Percentiles rank a stretch among this genome's conserved stretches.
Evolutionary conservation across 2,797 vertebrate genomes (phyloP).

Genomic region (Trematomus bernacchii): DNA sequence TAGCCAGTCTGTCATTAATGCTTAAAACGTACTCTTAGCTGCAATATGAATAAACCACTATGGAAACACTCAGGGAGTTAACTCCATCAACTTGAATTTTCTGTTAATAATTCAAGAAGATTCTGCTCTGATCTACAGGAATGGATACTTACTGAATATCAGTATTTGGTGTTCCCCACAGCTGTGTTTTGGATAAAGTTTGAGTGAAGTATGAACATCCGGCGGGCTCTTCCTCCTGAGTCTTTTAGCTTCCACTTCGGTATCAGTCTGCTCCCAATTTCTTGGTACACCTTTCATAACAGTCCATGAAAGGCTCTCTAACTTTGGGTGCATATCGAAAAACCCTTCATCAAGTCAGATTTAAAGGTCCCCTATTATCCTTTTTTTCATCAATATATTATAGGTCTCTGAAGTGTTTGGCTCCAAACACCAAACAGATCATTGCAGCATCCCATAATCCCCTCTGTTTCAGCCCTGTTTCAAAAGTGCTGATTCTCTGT

Average conservation of each 20-base stretch:
- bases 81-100: conserved; percentile 12
- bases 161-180: conserved; percentile 32
- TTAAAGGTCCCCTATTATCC: too few species aligned
- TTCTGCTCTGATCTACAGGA: conserved; percentile 22
- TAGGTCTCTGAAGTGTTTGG: too few species aligned
- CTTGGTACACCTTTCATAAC: conserved; percentile 25
- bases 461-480: too few species aligned
- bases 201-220: conserved; percentile 18
- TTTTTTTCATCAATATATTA: too few species aligned
- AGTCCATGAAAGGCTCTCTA: conserved; percentile 26
- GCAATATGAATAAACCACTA: conserved; percentile 16
- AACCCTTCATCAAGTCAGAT: background rate
- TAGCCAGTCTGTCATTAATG: conserved; percentile 12
- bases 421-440: too few species aligned
- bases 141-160: conserved; percentile 27
- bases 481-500: too few species aligned
- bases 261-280: conserved; percentile 7
- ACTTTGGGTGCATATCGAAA: conserved; percentile 26
- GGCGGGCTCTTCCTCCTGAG: conserved; percentile 24
- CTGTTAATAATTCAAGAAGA: background rate
- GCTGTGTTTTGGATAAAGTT: conserved; percentile 23
- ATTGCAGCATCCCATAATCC: too few species aligned
- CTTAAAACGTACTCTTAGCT: conserved; percentile 1
- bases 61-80: conserved; percentile 4
- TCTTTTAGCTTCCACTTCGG: conserved; percentile 47